phyloP scores from a whole-genome alignment of 2,797 vertebrate genomes.

The Eospalax fontanierii region DNA sequence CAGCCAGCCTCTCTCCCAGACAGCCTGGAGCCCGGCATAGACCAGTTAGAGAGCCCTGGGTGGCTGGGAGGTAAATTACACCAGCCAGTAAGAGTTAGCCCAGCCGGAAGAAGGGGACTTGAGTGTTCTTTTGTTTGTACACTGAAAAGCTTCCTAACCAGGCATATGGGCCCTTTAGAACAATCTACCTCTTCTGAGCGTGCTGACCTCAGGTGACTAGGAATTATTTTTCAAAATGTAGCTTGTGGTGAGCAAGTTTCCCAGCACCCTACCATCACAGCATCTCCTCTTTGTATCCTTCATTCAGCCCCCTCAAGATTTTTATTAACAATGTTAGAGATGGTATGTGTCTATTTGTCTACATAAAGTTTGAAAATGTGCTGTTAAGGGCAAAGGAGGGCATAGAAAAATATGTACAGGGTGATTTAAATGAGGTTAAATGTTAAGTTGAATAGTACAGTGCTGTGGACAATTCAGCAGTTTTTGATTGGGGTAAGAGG shows the following conservation, averaged over 20 bases:
- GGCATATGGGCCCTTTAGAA: neutral
- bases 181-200: neutral
- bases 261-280: neutral
- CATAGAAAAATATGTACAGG: neutral
- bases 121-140: slow-evolving; percentile 51
- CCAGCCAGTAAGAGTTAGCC: slow-evolving; percentile 21
- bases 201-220: slow-evolving; percentile 35
- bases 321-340: slow-evolving; percentile 39
- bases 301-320: neutral
- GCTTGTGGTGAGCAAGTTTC: neutral
- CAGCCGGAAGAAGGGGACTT: neutral
- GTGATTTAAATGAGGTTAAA: neutral
- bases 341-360: neutral
- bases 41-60: neutral
- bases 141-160: slow-evolving; percentile 16
- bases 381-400: neutral
- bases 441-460: neutral
- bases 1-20: slow-evolving; percentile 78
- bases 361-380: slow-evolving; percentile 1
- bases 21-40: slow-evolving; percentile 77
- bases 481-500: neutral
- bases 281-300: neutral
- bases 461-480: neutral
- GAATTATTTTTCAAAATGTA: slow-evolving; percentile 30
- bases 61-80: slow-evolving; percentile 78